Evolutionary conservation across 2,888 invertebrate species (phyloP).

Genomic region (Thereva unica): DNA sequence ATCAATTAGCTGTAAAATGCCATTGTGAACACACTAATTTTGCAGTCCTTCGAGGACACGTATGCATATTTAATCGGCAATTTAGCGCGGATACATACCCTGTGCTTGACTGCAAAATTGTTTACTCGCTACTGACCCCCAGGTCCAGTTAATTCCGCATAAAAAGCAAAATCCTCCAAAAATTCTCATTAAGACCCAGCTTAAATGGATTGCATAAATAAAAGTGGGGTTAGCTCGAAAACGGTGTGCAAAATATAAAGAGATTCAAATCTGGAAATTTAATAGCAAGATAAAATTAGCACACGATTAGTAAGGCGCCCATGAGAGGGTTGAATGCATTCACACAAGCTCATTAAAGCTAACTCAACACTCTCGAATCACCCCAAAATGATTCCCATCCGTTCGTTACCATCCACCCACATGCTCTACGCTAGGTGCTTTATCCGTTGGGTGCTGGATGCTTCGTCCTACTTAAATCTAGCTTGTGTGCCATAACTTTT

Average conservation of each 20-base stretch:
- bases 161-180: constrained; percentile 12
- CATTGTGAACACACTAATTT: too few species aligned
- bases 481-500: constrained; percentile 28
- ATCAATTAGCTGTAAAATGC: too few species aligned
- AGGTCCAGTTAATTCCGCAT: background rate
- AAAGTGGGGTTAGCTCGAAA: constrained; percentile 11
- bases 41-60: too few species aligned
- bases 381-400: background rate
- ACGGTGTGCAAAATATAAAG: constrained; percentile 11
- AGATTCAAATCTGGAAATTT: constrained; percentile 26
- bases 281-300: constrained; percentile 30
- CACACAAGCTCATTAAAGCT: background rate
- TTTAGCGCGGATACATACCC: too few species aligned
- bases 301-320: constrained; percentile 21
- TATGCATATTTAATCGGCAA: too few species aligned
- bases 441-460: constrained; percentile 7
- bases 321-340: constrained; percentile 14
- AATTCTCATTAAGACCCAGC: constrained; percentile 16
- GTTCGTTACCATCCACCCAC: constrained; percentile 1
- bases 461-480: background rate
- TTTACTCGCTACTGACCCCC: background rate
- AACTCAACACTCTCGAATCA: too few species aligned
- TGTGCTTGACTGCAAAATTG: too few species aligned
- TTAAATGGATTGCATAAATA: constrained; percentile 25
- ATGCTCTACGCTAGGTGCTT: background rate